phyloP scores from a whole-genome alignment of 1,140 invertebrate genomes.

The Platyura marginata region DNA sequence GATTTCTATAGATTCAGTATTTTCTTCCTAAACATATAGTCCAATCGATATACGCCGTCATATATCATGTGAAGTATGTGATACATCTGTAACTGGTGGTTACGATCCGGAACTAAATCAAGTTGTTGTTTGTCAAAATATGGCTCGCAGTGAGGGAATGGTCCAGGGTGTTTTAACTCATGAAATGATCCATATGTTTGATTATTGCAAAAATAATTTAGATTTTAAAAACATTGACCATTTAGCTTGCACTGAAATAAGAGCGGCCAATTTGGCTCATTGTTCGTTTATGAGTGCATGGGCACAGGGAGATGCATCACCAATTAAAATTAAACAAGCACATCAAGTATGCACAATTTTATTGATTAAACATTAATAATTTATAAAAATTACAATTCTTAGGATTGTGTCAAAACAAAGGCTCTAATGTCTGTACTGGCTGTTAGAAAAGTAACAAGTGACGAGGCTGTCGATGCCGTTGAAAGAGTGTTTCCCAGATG shows the following conservation, averaged over 20 bases:
- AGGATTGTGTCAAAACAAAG: constrained; percentile 82
- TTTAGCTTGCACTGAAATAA: constrained; percentile 86
- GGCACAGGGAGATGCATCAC: constrained; percentile 53
- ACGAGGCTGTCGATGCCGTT: constrained; percentile 56
- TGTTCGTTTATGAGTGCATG: constrained; percentile 73
- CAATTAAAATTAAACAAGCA: constrained; percentile 47
- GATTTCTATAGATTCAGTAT: constrained; percentile 7
- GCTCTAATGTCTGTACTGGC: constrained; percentile 66
- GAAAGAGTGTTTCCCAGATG: constrained; percentile 82
- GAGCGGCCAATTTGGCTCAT: constrained; percentile 79
- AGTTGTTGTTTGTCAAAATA: constrained; percentile 85
- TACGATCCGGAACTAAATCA: constrained; percentile 82
- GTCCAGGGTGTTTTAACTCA: constrained; percentile 69
- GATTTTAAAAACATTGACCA: constrained; percentile 85
- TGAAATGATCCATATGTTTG: constrained; percentile 95
- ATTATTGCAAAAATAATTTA: constrained; percentile 74
- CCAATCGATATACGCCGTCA: constrained; percentile 67
- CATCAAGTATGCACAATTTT: constrained; percentile 36
- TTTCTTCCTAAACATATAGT: constrained; percentile 28
- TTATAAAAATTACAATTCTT: constrained; percentile 1
- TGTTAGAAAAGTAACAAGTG: constrained; percentile 50
- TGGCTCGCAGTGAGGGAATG: constrained; percentile 36
- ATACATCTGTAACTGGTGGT: constrained; percentile 64
- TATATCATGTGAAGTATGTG: constrained; percentile 82
- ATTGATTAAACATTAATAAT: not conserved